A percentile compares a stretch with the other conserved stretches of the same genome.
These are phyloP conservation scores for Blennius ocellaris DNA, from an alignment of 2,113 vertebrate genomes.

Conservation along the genomic window DNA sequence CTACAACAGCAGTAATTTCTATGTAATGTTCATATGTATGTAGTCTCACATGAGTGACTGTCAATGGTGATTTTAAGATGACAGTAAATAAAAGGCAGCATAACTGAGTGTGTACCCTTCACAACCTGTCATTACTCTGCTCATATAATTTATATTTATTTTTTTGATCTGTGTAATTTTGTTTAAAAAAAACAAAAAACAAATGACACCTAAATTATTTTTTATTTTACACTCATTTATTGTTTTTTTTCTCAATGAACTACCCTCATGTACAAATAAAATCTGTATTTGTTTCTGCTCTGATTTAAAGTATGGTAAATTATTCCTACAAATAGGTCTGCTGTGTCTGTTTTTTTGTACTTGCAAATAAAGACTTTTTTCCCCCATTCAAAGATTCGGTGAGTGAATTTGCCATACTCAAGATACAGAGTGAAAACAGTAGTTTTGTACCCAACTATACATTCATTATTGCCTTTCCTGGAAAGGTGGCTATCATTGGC, in stretches of 20 bases:
- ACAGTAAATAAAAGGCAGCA: constrained; percentile 63
- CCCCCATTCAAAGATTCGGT: constrained; percentile 13
- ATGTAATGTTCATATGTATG: constrained; percentile 45
- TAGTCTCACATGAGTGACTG: constrained; percentile 30
- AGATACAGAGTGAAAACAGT: neutral
- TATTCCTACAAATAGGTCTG: constrained; percentile 89
- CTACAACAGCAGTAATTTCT: constrained; percentile 55
- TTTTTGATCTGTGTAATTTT: constrained; percentile 85
- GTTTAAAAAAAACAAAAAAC: constrained; percentile 71
- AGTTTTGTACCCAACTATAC: constrained; percentile 24
- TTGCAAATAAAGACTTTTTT: constrained; percentile 91
- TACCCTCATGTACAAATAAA: constrained; percentile 85
- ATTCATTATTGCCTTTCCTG: constrained; percentile 27
- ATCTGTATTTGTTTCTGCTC: constrained; percentile 73
- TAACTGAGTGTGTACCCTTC: constrained; percentile 56
- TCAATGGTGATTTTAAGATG: constrained; percentile 22
- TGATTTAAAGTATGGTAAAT: constrained; percentile 85
- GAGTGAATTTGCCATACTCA: constrained; percentile 1
- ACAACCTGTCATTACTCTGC: constrained; percentile 72
- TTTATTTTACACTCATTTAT: constrained; percentile 84
- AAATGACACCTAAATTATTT: constrained; percentile 91
- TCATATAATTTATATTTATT: constrained; percentile 91
- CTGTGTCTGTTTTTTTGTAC: constrained; percentile 91
- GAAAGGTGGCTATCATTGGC: constrained; percentile 70
- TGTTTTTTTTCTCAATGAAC: constrained; percentile 84